Percentiles rank a stretch among this genome's conserved stretches.
Conservation (phyloP, 2,113 vertebrate genomes). For the Tachysurus fulvidraco region DNA sequence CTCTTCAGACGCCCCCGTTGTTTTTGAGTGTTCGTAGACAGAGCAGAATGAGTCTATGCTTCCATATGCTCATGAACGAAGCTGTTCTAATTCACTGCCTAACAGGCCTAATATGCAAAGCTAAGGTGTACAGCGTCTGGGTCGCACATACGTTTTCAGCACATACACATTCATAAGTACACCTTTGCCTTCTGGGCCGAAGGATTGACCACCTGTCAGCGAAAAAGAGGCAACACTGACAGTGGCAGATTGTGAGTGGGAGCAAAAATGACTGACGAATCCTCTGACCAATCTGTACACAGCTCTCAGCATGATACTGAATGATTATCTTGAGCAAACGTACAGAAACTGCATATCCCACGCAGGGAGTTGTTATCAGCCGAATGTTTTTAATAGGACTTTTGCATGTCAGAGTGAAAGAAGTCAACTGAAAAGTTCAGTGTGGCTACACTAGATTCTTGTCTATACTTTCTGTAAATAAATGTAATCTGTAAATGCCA, state of each 20-base stretch:
- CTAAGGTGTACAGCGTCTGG: constrained; percentile 38
- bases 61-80: constrained; percentile 41
- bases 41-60: constrained; percentile 35
- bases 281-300: constrained; percentile 53
- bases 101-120: constrained; percentile 18
- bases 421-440: neutral
- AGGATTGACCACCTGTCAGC: constrained; percentile 48
- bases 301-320: constrained; percentile 55
- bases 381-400: constrained; percentile 12
- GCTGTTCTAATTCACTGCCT: constrained; percentile 27
- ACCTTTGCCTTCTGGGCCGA: constrained; percentile 45
- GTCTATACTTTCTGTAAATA: neutral
- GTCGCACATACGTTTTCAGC: neutral
- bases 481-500: neutral
- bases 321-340: constrained; percentile 47
- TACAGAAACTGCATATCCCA: constrained; percentile 32
- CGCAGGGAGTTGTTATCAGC: neutral
- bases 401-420: neutral
- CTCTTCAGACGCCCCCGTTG: constrained; percentile 47
- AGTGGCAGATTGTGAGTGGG: constrained; percentile 55
- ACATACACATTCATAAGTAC: constrained; percentile 28
- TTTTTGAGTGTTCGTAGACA: constrained; percentile 35
- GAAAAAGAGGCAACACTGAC: constrained; percentile 41
- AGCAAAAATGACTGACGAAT: constrained; percentile 52
- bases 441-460: neutral